Conservation (phyloP, 35 echinoderm and acorn worm genomes). For the Stichopus chloronotus region DNA sequence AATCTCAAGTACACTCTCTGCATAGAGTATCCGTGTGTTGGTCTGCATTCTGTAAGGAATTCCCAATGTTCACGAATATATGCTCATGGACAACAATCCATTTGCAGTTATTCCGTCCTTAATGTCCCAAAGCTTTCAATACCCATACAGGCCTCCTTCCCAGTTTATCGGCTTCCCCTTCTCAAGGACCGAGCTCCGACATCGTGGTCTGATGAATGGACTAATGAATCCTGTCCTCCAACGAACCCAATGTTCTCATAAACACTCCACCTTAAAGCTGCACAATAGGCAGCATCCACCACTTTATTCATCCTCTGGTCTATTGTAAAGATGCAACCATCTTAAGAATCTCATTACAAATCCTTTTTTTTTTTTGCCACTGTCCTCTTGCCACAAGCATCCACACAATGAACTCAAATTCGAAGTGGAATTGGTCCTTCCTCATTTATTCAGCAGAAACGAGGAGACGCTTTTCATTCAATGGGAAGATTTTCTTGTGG, state of each 20-base stretch:
- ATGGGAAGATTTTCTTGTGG: not conserved
- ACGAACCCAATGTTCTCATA: not conserved
- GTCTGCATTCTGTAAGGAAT: no score
- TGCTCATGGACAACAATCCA: no score
- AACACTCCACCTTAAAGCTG: not conserved
- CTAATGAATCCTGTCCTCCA: not conserved
- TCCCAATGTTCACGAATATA: no score
- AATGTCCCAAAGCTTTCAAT: no score
- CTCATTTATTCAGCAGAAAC: not conserved
- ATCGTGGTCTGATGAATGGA: not conserved
- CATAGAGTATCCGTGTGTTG: no score
- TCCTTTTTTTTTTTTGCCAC: not conserved
- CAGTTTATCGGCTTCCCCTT: not conserved
- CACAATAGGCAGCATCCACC: not conserved
- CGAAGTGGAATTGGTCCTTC: slow-evolving; percentile 10
- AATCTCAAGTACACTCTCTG: no score
- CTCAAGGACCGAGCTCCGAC: not conserved
- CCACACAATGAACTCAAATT: slow-evolving; percentile 6
- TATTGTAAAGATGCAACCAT: not conserved
- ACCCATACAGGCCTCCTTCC: not conserved
- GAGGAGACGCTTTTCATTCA: not conserved
- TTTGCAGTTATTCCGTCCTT: no score
- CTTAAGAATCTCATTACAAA: slow-evolving; percentile 44
- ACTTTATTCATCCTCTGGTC: not conserved
- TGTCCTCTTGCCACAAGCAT: slow-evolving; percentile 22